A percentile compares a stretch with the other conserved stretches of the same genome.
Conservation (phyloP, 1,140 invertebrate species). For the Diorhabda elongata region DNA sequence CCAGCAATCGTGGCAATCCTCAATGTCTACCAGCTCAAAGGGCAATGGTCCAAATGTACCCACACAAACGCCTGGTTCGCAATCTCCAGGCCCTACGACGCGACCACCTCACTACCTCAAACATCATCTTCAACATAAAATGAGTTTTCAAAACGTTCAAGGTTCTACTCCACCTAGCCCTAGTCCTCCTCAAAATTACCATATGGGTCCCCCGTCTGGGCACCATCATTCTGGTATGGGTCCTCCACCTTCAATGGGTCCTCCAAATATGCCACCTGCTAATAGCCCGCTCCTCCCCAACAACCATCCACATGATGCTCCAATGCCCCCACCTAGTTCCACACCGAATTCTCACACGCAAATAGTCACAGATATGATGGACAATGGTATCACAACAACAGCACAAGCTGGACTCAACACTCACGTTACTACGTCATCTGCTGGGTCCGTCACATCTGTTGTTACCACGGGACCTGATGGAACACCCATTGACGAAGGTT, state of each 20-base stretch:
- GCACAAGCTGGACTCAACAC: constrained; percentile 48
- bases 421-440: constrained; percentile 40
- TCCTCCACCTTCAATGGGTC: constrained; percentile 54
- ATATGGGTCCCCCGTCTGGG: constrained; percentile 54
- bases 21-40: constrained; percentile 22
- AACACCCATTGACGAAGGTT: constrained; percentile 80
- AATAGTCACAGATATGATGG: constrained; percentile 53
- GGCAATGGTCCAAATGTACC: constrained; percentile 33
- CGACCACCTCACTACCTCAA: constrained; percentile 61
- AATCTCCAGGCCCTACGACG: constrained; percentile 44
- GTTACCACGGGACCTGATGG: constrained; percentile 85
- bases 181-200: constrained; percentile 56
- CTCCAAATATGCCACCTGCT: constrained; percentile 48
- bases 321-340: constrained; percentile 58
- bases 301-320: constrained; percentile 53
- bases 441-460: constrained; percentile 72
- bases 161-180: constrained; percentile 54
- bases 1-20: constrained; percentile 47
- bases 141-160: constrained; percentile 52
- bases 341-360: constrained; percentile 56
- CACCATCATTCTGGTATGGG: constrained; percentile 50
- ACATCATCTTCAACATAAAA: constrained; percentile 65
- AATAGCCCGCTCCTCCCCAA: constrained; percentile 46
- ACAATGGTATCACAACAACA: constrained; percentile 57
- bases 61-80: constrained; percentile 41